These are phyloP conservation scores for Scaptodrosophila latifasciaeformis DNA, from an alignment of 2,888 invertebrate genomes.

Conservation along the genomic window DNA sequence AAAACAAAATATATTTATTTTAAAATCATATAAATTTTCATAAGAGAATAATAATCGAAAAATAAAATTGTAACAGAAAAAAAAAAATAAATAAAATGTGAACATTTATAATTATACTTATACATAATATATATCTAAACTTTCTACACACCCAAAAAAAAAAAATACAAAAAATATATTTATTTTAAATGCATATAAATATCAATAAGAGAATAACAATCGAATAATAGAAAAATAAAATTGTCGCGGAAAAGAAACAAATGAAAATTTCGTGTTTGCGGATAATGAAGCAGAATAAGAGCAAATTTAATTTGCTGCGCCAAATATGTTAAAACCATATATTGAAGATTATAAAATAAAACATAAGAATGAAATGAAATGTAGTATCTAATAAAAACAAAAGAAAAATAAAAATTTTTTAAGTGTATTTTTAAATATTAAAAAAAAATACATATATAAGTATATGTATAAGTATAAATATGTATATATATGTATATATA, in stretches of 20 bases:
- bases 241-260: constrained; percentile 9
- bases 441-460: constrained; percentile 26
- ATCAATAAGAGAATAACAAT: constrained; percentile 24
- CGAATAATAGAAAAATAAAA: constrained; percentile 30
- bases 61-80: constrained; percentile 19
- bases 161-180: constrained; percentile 3
- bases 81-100: constrained; percentile 22
- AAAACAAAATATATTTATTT: neutral
- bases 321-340: constrained; percentile 66
- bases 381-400: constrained; percentile 5
- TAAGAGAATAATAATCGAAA: constrained; percentile 27
- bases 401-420: constrained; percentile 53
- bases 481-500: constrained; percentile 1
- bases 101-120: no score
- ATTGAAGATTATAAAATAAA: constrained; percentile 46
- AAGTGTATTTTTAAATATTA: constrained; percentile 63
- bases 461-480: constrained; percentile 34
- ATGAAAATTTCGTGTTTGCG: constrained; percentile 33
- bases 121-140: constrained; percentile 1
- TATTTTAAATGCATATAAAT: constrained; percentile 32
- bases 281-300: constrained; percentile 57
- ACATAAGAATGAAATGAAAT: constrained; percentile 15
- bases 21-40: neutral
- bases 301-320: constrained; percentile 68
- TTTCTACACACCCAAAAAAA: neutral